A percentile compares a stretch with the other conserved stretches of the same genome.
These are phyloP conservation scores for Phasianus colchicus DNA, from an alignment of 2,113 vertebrate genomes.

Conservation along the genomic window DNA sequence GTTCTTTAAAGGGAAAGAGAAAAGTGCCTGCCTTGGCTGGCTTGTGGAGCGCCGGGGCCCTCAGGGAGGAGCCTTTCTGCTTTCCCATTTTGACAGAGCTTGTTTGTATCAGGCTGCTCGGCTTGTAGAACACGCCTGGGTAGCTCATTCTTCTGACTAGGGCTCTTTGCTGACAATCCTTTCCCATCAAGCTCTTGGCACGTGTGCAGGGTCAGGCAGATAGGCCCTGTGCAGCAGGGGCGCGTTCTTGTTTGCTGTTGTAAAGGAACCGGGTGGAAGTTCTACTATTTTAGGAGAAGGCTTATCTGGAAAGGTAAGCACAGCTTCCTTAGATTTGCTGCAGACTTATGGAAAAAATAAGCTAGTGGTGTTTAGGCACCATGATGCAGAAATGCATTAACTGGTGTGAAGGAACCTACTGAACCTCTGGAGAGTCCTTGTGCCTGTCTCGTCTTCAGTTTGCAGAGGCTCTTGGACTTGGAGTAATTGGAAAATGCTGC, in stretches of 20 bases:
- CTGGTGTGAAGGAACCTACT: neutral
- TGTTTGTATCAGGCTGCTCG: neutral
- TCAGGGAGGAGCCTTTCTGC: neutral
- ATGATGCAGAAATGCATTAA: neutral
- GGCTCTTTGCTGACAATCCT: neutral
- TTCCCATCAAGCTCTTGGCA: neutral
- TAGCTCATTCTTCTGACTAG: rapidly evolving
- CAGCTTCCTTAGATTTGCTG: rapidly evolving
- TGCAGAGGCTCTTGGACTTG: neutral
- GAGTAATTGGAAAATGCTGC: neutral
- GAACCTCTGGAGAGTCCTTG: neutral
- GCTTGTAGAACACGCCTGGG: neutral
- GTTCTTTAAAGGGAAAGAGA: neutral
- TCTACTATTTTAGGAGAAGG: neutral
- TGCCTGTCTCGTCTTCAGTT: rapidly evolving
- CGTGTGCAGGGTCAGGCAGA: neutral
- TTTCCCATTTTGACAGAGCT: neutral
- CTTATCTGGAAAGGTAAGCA: neutral
- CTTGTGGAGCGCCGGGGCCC: neutral
- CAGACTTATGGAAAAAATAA: neutral
- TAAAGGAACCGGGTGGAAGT: neutral
- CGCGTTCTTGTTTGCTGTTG: rapidly evolving
- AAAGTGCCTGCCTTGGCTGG: too few species aligned
- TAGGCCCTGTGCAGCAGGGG: rapidly evolving
- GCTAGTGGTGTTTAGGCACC: neutral